Evolutionary conservation across 1,140 invertebrate genomes (phyloP), one percentile per base, ranked within the genome.

Genomic region (Zaprionus camerounensis): DNA sequence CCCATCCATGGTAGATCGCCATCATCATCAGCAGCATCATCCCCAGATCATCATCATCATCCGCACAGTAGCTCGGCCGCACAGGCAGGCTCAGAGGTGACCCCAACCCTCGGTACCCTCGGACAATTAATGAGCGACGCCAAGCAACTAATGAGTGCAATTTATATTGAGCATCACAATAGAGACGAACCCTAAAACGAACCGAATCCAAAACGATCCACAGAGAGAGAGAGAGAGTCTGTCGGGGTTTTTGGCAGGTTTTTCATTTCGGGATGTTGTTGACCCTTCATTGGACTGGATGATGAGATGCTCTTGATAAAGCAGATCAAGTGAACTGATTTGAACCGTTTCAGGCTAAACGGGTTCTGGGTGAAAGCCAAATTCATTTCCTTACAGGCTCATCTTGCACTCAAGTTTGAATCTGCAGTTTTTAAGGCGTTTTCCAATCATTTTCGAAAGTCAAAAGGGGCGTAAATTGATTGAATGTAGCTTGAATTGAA

Each of bases 61-160:
- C 12, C n/a, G 36, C 69, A 71, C 69, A 73, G 78, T 61, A 79
- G 72, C 71, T 46, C 24, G 53, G 51, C 67, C 67, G 67, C 67
- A 65, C 68, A 71, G 55, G 61, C 69, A 58, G 28, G 20, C 62
- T 26, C 62, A n/a, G 38, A 41, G 38, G n/a, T 46, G 17, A 20
- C 41, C 41, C 41, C 38, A 36, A 26, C 24, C 46, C 49, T 62
- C 62, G 76, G 80, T 83, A 81, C 68, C 70, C 72, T 62, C 11
- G 46, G 51, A 66, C 79, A 86, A 85, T 85, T 86, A 85, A 85
- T 86, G 82, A 66, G 36, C 78, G 67, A 66, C 58, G 63, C 65
- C 38, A 51, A 24, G n/a, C 51, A 49, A 65, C 80, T 86, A 86
- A 86, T 87, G 83, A 86, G 80, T 61, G 34, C 72, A 70, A 82